These are phyloP conservation scores for Chaetops frenatus DNA, from an alignment of 2,113 vertebrate genomes.

Conservation along the genomic window DNA sequence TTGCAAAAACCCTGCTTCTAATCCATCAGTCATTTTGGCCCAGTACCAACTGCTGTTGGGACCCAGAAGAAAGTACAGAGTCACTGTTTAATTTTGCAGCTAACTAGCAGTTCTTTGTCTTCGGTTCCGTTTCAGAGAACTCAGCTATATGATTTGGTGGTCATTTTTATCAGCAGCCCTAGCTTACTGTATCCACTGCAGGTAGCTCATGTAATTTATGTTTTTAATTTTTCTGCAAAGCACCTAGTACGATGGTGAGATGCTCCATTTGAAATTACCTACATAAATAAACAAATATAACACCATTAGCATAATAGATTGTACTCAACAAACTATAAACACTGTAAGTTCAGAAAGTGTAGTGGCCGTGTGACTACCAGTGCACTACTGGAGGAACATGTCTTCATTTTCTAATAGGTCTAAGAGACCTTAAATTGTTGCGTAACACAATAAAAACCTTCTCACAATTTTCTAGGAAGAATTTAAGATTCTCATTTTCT, in stretches of 20 bases:
- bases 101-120: not conserved
- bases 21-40: not conserved
- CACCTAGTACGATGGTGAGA: not conserved
- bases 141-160: not conserved
- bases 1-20: not conserved
- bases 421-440: not conserved
- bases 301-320: not conserved
- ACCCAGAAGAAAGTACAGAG: not conserved
- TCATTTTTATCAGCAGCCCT: not conserved
- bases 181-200: not conserved
- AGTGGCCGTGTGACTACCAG: not conserved
- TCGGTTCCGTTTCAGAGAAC: not conserved
- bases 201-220: slow-evolving; percentile 6
- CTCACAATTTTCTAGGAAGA: not conserved
- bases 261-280: not conserved
- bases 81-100: not conserved
- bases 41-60: not conserved
- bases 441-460: not conserved
- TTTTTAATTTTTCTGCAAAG: slow-evolving; percentile 27
- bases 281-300: slow-evolving; percentile 29
- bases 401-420: not conserved
- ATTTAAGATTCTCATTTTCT: not conserved
- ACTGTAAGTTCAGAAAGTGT: not conserved
- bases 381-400: not conserved
- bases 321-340: not conserved